These are phyloP conservation scores for Perizoma affinitatum DNA, from an alignment of 2,888 invertebrate species.

Conservation along the genomic window DNA sequence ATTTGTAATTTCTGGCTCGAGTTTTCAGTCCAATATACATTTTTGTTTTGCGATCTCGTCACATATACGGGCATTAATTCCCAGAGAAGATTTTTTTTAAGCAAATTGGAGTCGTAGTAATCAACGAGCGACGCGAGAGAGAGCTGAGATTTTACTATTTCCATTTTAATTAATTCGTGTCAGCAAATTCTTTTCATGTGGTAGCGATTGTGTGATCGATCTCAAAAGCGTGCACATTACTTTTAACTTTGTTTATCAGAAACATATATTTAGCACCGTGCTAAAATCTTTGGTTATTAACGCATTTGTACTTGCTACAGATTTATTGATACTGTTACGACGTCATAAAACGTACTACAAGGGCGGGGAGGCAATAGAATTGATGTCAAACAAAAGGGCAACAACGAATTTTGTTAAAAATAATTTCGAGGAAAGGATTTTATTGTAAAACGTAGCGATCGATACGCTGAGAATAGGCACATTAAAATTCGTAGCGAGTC, in stretches of 20 bases:
- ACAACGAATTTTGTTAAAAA: constrained; percentile 41
- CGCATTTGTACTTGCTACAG: constrained; percentile 39
- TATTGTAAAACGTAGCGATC: constrained; percentile 36
- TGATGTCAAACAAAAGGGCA: constrained; percentile 36
- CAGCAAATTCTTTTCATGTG: constrained; percentile 27
- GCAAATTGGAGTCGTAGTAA: constrained; percentile 35
- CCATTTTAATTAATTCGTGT: constrained; percentile 51
- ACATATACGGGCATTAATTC: constrained; percentile 38
- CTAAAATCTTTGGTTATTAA: constrained; percentile 39
- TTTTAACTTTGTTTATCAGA: constrained; percentile 41
- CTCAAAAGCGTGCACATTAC: constrained; percentile 33
- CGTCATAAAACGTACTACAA: constrained; percentile 44
- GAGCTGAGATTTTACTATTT: constrained; percentile 44
- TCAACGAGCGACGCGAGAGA: constrained; percentile 39
- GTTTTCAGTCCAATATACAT: constrained; percentile 38
- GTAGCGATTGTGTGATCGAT: constrained; percentile 6
- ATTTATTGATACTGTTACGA: constrained; percentile 47
- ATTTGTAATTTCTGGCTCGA: constrained; percentile 32
- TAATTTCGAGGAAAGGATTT: constrained; percentile 36
- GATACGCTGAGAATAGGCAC: constrained; percentile 27
- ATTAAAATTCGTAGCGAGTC: constrained; percentile 33
- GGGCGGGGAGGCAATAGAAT: constrained; percentile 37
- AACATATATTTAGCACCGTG: constrained; percentile 41
- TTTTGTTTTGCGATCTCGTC: constrained; percentile 37
- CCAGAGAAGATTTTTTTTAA: constrained; percentile 33